Evolutionary conservation across 2,797 vertebrate genomes (phyloP).

Genomic region (Peromyscus attwateri): DNA sequence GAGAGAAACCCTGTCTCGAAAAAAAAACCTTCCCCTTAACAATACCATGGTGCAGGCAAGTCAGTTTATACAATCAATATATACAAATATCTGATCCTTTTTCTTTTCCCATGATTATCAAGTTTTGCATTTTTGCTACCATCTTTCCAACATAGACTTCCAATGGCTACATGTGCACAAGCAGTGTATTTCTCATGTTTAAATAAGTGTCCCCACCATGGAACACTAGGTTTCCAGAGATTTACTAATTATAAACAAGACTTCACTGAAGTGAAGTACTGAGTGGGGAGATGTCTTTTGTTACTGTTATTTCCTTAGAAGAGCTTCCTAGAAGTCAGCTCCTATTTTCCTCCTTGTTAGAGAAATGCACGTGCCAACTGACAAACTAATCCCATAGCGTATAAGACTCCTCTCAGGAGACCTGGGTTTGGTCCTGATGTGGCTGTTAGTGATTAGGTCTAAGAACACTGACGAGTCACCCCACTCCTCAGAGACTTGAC

Average conservation of each 20-base stretch:
- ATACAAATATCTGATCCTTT: not conserved
- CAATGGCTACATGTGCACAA: not conserved
- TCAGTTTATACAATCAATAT: not conserved
- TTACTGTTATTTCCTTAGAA: constrained; percentile 11
- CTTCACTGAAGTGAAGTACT: not conserved
- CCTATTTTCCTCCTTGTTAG: not conserved
- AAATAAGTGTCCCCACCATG: not conserved
- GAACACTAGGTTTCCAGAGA: not conserved
- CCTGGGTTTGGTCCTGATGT: not conserved
- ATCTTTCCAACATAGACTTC: not conserved
- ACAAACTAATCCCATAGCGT: not conserved
- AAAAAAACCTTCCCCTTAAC: not conserved
- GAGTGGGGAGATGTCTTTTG: not conserved
- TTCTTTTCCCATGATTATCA: constrained; percentile 15
- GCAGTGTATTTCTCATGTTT: not conserved
- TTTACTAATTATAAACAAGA: constrained; percentile 10
- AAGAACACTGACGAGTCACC: not conserved
- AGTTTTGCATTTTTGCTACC: not conserved
- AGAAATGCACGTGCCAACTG: not conserved
- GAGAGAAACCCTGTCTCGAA: too few species aligned
- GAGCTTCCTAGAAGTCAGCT: constrained; percentile 44
- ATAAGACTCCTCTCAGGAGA: not conserved
- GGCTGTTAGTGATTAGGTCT: not conserved
- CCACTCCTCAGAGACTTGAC: not conserved
- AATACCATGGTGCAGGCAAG: not conserved